These are phyloP conservation scores for Syngnathus rostellatus DNA, from an alignment of 2,797 vertebrate genomes.

Conservation along the genomic window DNA sequence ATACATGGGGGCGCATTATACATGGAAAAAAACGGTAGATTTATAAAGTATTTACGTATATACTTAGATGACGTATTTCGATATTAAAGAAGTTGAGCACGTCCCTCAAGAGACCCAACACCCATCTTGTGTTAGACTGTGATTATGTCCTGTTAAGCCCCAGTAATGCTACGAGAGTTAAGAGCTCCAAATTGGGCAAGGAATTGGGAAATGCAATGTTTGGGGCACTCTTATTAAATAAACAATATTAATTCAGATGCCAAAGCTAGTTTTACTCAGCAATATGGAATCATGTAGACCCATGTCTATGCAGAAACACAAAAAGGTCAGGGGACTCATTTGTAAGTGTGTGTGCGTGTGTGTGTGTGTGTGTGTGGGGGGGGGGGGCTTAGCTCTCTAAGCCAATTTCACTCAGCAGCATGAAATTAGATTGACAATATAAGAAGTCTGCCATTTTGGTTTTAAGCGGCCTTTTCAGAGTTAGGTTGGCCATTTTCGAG, in stretches of 20 bases:
- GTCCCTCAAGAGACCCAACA: background rate
- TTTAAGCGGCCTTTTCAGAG: background rate
- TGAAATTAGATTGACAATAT: background rate
- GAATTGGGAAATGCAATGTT: background rate
- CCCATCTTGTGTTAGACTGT: slow-evolving; percentile 3
- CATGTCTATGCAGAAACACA: too few species aligned
- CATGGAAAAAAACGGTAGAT: background rate
- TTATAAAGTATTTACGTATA: background rate
- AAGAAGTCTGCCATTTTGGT: background rate
- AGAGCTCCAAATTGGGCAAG: background rate
- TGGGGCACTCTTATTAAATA: background rate
- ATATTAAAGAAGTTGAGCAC: background rate
- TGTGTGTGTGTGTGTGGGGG: too few species aligned
- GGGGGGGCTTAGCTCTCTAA: background rate
- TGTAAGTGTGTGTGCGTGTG: too few species aligned
- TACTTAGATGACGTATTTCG: background rate
- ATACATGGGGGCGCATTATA: too few species aligned
- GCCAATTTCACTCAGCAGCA: too few species aligned
- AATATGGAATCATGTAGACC: too few species aligned
- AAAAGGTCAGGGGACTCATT: too few species aligned
- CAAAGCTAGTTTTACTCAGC: too few species aligned
- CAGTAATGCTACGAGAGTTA: slow-evolving; percentile 10
- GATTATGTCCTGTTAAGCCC: slow-evolving; percentile 23
- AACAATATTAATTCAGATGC: background rate
- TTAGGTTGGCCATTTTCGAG: background rate